Percentiles rank a stretch among this genome's conserved stretches.
phyloP scores from a whole-genome alignment of 2,797 vertebrate genomes.

The Antrozous pallidus region DNA sequence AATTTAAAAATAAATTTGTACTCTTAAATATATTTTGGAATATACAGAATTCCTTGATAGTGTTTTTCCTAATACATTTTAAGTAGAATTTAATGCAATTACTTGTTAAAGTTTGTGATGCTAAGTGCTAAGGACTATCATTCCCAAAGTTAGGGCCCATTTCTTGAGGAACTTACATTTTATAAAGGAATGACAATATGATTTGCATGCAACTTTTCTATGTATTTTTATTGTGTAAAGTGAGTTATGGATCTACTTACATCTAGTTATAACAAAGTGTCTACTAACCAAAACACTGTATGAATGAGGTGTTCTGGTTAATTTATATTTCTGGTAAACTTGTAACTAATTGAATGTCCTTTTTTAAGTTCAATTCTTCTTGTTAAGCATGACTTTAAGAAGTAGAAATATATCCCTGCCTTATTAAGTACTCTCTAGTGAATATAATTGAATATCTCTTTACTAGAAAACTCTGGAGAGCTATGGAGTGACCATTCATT shows the following conservation, averaged over 20 bases:
- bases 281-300: neutral
- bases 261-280: neutral
- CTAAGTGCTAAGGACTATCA: neutral
- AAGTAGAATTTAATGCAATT: constrained; percentile 15
- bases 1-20: constrained; percentile 26
- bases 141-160: neutral
- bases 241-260: neutral
- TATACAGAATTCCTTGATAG: neutral
- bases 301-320: neutral
- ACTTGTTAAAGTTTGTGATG: neutral
- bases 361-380: neutral
- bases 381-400: neutral
- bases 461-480: neutral
- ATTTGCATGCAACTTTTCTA: neutral
- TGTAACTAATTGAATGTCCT: neutral
- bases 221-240: neutral
- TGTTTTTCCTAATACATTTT: neutral
- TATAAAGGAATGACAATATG: neutral
- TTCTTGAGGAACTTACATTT: constrained; percentile 1
- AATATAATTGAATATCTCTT: constrained; percentile 1
- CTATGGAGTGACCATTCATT: neutral
- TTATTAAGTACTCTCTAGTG: constrained; percentile 14
- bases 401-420: neutral
- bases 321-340: constrained; percentile 22
- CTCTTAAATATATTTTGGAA: neutral